A percentile compares a stretch with the other conserved stretches of the same genome.
Conservation (phyloP, 2,113 vertebrate genomes). For the Arizona elegans region DNA sequence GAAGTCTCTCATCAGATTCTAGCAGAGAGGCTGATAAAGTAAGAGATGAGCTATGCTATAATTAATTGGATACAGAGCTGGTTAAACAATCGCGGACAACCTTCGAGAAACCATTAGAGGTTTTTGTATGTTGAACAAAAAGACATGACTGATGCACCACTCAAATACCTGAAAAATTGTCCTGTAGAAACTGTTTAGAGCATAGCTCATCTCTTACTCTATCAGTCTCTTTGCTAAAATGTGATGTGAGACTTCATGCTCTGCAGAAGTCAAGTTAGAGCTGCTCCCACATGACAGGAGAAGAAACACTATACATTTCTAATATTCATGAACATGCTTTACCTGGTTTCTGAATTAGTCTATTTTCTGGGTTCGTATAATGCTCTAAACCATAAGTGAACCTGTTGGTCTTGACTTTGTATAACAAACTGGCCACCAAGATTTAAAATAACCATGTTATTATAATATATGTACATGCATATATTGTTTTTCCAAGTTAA, state of each 20-base stretch:
- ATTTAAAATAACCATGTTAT: not conserved
- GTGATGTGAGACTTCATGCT: not conserved
- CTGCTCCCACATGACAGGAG: not conserved
- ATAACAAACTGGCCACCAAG: not conserved
- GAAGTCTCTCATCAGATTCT: not conserved
- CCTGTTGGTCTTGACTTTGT: not conserved
- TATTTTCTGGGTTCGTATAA: not conserved
- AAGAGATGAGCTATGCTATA: not conserved
- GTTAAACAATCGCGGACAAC: not conserved
- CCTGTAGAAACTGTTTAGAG: not conserved
- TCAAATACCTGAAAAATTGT: not conserved
- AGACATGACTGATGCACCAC: too few species aligned
- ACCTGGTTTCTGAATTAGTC: not conserved
- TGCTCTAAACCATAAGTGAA: not conserved
- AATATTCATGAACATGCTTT: not conserved
- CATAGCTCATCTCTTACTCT: not conserved
- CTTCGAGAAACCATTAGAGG: not conserved
- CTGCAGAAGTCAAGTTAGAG: not conserved
- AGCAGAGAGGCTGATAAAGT: not conserved
- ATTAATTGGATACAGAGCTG: not conserved
- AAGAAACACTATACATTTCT: not conserved
- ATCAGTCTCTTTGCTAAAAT: not conserved
- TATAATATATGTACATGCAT: not conserved
- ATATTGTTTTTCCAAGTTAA: not conserved
- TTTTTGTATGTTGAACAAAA: not conserved